Percentiles rank a stretch among this genome's conserved stretches.
These are phyloP conservation scores for Mustela lutreola DNA, from an alignment of 2,113 vertebrate species.

Conservation along the genomic window DNA sequence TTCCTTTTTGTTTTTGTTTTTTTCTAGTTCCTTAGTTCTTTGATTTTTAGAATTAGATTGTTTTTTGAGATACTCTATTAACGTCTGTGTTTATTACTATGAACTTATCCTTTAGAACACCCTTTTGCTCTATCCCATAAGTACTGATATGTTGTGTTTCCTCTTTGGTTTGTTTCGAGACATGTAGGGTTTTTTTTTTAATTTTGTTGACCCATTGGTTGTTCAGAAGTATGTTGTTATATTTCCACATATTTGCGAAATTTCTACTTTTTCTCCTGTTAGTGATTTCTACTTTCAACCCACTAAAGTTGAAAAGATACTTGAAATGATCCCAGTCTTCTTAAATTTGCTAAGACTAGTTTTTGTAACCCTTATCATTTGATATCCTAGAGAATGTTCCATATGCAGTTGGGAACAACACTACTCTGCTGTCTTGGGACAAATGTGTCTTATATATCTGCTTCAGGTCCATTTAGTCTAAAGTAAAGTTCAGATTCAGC, in stretches of 20 bases:
- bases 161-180: not conserved
- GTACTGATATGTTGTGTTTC: not conserved
- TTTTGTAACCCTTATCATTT: not conserved
- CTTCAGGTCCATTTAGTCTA: not conserved
- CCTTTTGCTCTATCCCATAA: not conserved
- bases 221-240: not conserved
- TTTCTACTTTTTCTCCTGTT: not conserved
- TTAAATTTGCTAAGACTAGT: not conserved
- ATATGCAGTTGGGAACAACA: not conserved
- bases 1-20: not conserved
- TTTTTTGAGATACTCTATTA: not conserved
- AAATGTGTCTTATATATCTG: not conserved
- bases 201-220: not conserved
- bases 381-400: not conserved
- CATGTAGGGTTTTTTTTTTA: not conserved
- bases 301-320: not conserved
- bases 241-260: not conserved
- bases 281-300: not conserved
- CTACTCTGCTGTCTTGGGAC: not conserved
- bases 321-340: not conserved
- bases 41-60: not conserved
- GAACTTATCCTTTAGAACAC: not conserved
- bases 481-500: not conserved
- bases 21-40: not conserved
- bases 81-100: not conserved